Percentiles rank a stretch among this genome's conserved stretches.
Evolutionary conservation across 2,888 invertebrate species (phyloP).

Genomic region (Andrena bicolor): DNA sequence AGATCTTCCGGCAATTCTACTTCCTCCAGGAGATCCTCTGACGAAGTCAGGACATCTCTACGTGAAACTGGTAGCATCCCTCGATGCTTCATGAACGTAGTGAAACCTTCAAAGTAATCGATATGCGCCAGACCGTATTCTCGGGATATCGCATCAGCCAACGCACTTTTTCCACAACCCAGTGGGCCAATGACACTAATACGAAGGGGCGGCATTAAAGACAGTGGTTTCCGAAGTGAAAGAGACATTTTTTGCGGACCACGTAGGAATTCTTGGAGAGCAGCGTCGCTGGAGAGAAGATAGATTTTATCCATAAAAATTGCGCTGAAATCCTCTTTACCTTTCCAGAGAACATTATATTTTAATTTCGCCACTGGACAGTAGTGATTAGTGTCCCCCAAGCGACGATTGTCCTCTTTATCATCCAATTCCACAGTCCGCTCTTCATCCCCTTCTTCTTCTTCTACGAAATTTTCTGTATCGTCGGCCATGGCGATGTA

Average conservation of each 20-base stretch:
- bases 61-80: constrained; percentile 34
- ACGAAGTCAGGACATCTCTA: neutral
- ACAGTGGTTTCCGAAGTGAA: constrained; percentile 84
- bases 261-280: constrained; percentile 85
- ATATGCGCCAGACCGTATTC: constrained; percentile 87
- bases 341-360: constrained; percentile 87
- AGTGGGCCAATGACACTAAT: constrained; percentile 87
- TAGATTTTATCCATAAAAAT: constrained; percentile 87
- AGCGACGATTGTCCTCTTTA: constrained; percentile 80
- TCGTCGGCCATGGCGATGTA: constrained; percentile 83
- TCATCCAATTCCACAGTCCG: constrained; percentile 63
- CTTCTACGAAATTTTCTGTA: constrained; percentile 76
- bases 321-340: constrained; percentile 86
- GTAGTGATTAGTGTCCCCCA: constrained; percentile 87
- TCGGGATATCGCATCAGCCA: constrained; percentile 86
- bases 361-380: constrained; percentile 88
- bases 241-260: constrained; percentile 86
- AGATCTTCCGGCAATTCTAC: constrained; percentile 63
- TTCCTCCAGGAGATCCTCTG: constrained; percentile 42
- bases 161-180: constrained; percentile 86
- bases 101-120: constrained; percentile 84
- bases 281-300: constrained; percentile 86
- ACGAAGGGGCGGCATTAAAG: constrained; percentile 86
- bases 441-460: constrained; percentile 75
- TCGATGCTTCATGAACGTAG: constrained; percentile 62